Base-by-base conservation (phyloP, 2,113 vertebrate genomes). In the Alaudala cheleensis region DNA sequence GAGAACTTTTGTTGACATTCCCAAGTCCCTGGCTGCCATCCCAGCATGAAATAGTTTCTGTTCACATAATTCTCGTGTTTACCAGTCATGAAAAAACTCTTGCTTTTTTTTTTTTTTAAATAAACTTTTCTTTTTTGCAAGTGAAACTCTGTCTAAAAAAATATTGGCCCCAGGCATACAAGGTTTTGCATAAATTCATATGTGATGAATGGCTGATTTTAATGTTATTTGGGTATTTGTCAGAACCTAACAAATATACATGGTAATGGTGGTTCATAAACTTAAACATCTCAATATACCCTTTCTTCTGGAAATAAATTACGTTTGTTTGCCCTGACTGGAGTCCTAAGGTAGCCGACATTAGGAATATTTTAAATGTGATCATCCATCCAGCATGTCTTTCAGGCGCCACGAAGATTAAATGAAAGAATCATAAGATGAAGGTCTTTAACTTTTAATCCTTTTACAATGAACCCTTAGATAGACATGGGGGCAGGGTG, bases 401-500 rank as follows among this genome's bases (percentile, higher is more conserved):
- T 98, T 98, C 98, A 98, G 98, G 98, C 98, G 98, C 98, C 98
- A 98, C 97, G 97, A 98, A 98, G 98, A 99, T 99, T 99, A 99
- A 98, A 99, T 98, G 98, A 98, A 99, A 98, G 98, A 98, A 98
- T 99, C 98, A 98, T 98, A 98, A 99, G 98, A 98, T 98, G 98
- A 98, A 98, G 98, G 98, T 98, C 98, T 98, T 98, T 98, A 98
- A 99, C 98, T 98, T 98, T 98, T 99, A 99, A 98, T 99, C 98
- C 98, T 98, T 98, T 99, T 98, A 98, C 98, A 99, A 99, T 98
- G 98, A 98, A 98, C 98, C 97, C 98, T 98, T 98, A 98, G 98
- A 98, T 98, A 98, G 98, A 98, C 98, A 97, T 98, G 98, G 97
- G 98, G 98, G 98, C 97, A 97, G 98, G 98, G 98, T 98, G 98